Evolutionary conservation across 2,797 vertebrate genomes (phyloP).

Genomic region (Neostethus bicornis): DNA sequence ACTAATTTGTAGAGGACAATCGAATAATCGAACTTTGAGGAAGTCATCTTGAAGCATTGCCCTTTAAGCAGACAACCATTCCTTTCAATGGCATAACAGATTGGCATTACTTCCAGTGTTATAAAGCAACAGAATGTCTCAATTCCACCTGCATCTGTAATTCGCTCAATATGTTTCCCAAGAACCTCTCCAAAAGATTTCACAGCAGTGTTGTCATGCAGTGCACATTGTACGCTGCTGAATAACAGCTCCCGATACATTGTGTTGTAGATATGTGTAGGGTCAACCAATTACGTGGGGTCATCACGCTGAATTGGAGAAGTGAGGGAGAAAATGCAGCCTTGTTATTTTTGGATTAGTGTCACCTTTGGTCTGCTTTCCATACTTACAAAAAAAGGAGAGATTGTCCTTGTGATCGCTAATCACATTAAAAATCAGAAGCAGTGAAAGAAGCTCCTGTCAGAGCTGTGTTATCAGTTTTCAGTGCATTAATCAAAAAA

Average conservation of each 20-base stretch:
- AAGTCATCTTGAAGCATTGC: slow-evolving; percentile 19
- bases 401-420: slow-evolving; percentile 54
- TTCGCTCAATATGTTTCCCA: slow-evolving; percentile 31
- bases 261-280: slow-evolving; percentile 39
- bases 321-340: slow-evolving; percentile 53
- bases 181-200: slow-evolving; percentile 17
- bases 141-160: slow-evolving; percentile 31
- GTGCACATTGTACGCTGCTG: slow-evolving; percentile 1
- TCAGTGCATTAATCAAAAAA: slow-evolving; percentile 59
- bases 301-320: slow-evolving; percentile 52
- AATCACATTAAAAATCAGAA: slow-evolving; percentile 56
- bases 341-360: slow-evolving; percentile 78
- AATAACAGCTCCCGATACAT: slow-evolving; percentile 29
- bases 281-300: slow-evolving; percentile 63
- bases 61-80: slow-evolving; percentile 37
- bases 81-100: slow-evolving; percentile 20
- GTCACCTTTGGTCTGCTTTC: slow-evolving; percentile 62
- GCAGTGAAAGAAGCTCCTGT: slow-evolving; percentile 36
- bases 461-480: slow-evolving; percentile 51
- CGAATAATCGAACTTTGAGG: slow-evolving; percentile 33
- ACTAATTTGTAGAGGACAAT: slow-evolving; percentile 73
- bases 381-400: slow-evolving; percentile 42
- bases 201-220: slow-evolving; percentile 19
- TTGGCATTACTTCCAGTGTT: slow-evolving; percentile 37
- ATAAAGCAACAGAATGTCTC: slow-evolving; percentile 31